Percentiles rank a stretch among this genome's conserved stretches.
These are phyloP conservation scores for Alectoris magna DNA, from an alignment of 2,797 vertebrate species.

Conservation along the genomic window DNA sequence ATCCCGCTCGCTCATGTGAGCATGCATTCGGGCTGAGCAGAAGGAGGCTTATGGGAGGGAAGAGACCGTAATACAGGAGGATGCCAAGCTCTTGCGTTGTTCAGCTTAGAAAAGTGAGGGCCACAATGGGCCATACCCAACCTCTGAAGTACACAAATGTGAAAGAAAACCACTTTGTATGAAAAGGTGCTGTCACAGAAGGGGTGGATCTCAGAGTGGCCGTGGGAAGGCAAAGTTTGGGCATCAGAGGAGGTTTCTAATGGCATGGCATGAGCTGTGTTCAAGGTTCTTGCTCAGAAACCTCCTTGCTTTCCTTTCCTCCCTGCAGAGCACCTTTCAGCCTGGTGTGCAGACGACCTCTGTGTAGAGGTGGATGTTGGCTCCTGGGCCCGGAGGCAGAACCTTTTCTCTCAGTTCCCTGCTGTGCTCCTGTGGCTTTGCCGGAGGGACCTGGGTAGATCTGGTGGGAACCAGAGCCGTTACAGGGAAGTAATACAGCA, in stretches of 20 bases:
- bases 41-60: accelerated
- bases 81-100: background rate
- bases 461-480: background rate
- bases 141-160: background rate
- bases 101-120: background rate
- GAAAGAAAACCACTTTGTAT: background rate
- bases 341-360: accelerated
- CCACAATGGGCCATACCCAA: background rate
- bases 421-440: background rate
- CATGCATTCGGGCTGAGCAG: background rate
- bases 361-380: background rate
- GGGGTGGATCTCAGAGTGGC: background rate
- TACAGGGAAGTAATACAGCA: background rate
- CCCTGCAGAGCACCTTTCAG: background rate
- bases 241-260: background rate
- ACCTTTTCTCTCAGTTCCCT: background rate
- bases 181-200: background rate
- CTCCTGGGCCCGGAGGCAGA: background rate
- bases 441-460: background rate
- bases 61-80: accelerated
- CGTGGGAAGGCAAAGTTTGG: background rate
- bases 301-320: background rate
- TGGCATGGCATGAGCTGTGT: background rate
- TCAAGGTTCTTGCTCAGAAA: background rate
- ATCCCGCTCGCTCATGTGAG: accelerated